Evolutionary conservation across 2,797 vertebrate genomes (phyloP).

Genomic region (Cercopithecus hamlyni): DNA sequence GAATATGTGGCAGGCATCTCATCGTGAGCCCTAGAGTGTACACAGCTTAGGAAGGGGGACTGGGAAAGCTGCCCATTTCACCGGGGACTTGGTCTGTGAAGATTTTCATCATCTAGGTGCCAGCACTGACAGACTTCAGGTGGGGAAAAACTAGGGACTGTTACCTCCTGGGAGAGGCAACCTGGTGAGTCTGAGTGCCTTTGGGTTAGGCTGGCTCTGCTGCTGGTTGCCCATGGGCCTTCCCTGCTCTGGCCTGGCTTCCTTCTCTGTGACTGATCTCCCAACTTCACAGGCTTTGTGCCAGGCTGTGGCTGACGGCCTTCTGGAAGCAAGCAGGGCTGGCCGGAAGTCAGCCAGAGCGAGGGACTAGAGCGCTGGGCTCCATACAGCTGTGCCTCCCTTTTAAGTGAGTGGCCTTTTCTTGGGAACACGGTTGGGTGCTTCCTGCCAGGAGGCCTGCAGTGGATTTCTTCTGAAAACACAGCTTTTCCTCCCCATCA

Average conservation of each 20-base stretch:
- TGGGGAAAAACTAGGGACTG: neutral
- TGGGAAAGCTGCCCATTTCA: neutral
- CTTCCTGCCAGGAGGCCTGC: neutral
- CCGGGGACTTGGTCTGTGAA: neutral
- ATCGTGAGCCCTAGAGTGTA: neutral
- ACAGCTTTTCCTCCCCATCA: accelerated
- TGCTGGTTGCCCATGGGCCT: neutral
- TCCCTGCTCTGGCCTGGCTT: neutral
- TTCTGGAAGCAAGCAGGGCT: neutral
- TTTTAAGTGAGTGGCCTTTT: neutral
- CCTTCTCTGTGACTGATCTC: neutral
- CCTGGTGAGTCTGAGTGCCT: neutral
- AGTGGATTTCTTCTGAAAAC: neutral
- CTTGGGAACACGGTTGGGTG: neutral
- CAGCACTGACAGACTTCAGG: neutral
- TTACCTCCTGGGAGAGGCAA: neutral
- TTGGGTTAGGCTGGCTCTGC: neutral
- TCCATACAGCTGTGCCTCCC: neutral
- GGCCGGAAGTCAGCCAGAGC: neutral
- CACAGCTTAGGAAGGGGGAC: neutral
- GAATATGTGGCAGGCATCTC: neutral
- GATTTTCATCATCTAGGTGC: neutral
- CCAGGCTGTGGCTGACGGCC: neutral
- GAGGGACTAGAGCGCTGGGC: neutral
- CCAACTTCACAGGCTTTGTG: neutral